Evolutionary conservation across 2,113 vertebrate genomes (phyloP).

Genomic region (Naja naja): DNA sequence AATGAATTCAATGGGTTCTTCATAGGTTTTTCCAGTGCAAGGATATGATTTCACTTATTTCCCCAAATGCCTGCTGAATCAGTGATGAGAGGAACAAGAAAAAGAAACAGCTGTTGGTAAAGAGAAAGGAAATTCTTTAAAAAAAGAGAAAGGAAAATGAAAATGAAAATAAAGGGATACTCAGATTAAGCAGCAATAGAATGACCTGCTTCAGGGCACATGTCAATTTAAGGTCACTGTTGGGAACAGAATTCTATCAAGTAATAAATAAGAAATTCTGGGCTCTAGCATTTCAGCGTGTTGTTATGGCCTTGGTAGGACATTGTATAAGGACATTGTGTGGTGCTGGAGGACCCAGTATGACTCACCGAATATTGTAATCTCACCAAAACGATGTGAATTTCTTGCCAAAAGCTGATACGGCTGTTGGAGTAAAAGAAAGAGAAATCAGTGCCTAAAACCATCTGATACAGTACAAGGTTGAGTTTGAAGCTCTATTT

Average conservation of each 20-base stretch:
- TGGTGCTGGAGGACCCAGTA: neutral
- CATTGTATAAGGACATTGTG: neutral
- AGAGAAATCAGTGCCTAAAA: slow-evolving; percentile 13
- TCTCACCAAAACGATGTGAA: slow-evolving; percentile 98
- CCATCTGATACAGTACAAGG: neutral
- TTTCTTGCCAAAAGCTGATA: slow-evolving; percentile 97
- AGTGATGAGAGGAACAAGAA: neutral
- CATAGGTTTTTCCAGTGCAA: slow-evolving; percentile 91
- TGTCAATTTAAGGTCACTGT: neutral
- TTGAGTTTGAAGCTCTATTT: neutral
- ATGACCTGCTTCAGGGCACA: neutral
- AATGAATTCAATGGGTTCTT: slow-evolving; percentile 77
- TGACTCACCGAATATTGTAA: slow-evolving; percentile 77
- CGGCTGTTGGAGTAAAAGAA: slow-evolving; percentile 71
- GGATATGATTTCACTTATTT: slow-evolving; percentile 63
- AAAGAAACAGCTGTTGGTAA: neutral
- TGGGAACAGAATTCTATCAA: neutral
- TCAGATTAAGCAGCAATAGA: neutral
- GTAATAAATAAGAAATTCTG: neutral
- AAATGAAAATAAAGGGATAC: neutral
- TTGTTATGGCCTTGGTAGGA: neutral
- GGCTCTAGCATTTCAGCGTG: neutral
- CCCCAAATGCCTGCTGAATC: slow-evolving; percentile 65
- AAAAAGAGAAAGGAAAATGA: too few relatives aligned
- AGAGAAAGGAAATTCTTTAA: neutral